Conservation (phyloP, 2,888 invertebrate species). For the Oligia strigilis region DNA sequence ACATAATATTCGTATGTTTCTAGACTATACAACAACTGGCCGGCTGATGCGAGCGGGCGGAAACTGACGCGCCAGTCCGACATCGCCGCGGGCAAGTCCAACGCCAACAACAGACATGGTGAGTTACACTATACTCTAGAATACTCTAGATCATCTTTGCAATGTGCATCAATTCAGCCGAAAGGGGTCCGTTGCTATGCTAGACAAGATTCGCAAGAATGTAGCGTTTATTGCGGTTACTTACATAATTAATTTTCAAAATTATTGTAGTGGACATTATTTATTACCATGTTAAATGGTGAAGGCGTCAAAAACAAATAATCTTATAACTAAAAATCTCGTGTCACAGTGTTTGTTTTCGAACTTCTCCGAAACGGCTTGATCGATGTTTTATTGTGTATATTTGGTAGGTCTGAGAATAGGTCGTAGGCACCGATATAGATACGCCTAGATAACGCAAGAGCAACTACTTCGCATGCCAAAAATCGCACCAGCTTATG, state of each 20-base stretch:
- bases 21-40: slow-evolving; percentile 75
- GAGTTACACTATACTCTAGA: not conserved
- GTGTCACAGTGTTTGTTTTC: too few relatives aligned
- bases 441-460: too few relatives aligned
- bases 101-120: slow-evolving; percentile 69
- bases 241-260: not conserved
- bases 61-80: slow-evolving; percentile 75
- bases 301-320: not conserved
- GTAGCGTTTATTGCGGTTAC: not conserved
- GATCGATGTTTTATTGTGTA: too few relatives aligned
- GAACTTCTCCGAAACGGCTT: too few relatives aligned
- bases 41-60: slow-evolving; percentile 67
- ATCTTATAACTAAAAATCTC: too few relatives aligned
- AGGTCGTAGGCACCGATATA: too few relatives aligned
- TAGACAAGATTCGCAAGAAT: not conserved
- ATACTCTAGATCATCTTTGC: not conserved
- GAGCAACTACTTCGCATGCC: too few relatives aligned
- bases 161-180: not conserved
- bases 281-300: not conserved
- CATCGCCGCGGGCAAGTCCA: slow-evolving; percentile 53
- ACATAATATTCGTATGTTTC: not conserved
- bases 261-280: not conserved
- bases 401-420: too few relatives aligned
- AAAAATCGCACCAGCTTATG: too few relatives aligned
- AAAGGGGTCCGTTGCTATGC: not conserved